phyloP scores from a whole-genome alignment of 2,113 vertebrate genomes.

The Chaetura pelagica region DNA sequence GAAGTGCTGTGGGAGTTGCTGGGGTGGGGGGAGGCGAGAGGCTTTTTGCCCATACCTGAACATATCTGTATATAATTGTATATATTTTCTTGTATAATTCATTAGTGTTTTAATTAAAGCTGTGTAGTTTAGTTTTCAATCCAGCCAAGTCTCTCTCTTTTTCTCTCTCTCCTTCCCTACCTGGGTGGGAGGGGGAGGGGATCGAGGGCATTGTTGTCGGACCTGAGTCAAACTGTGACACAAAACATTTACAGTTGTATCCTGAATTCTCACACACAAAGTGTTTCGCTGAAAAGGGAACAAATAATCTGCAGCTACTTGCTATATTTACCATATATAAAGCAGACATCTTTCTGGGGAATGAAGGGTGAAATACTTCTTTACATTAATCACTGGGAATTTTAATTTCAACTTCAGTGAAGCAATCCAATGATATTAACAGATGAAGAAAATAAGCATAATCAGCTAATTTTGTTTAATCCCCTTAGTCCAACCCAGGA shows the following conservation, averaged over 20 bases:
- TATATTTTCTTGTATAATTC: too few relatives aligned
- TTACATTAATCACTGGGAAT: not conserved
- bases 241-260: not conserved
- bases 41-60: too few relatives aligned
- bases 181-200: too few relatives aligned
- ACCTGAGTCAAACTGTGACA: too few relatives aligned
- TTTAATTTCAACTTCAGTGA: not conserved
- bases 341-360: not conserved
- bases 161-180: too few relatives aligned
- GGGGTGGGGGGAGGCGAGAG: too few relatives aligned
- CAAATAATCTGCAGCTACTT: not conserved
- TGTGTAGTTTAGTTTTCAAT: too few relatives aligned
- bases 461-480: slow-evolving; percentile 48
- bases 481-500: not conserved
- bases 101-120: too few relatives aligned
- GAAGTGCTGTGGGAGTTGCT: too few relatives aligned
- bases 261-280: not conserved
- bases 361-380: not conserved
- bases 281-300: not conserved
- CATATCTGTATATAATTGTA: too few relatives aligned
- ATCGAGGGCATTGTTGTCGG: too few relatives aligned
- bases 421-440: slow-evolving; percentile 14
- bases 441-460: slow-evolving; percentile 56
- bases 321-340: not conserved
- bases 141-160: too few relatives aligned